These are phyloP conservation scores for Elysia chlorotica DNA, from an alignment of 1,140 invertebrate genomes.

Conservation along the genomic window DNA sequence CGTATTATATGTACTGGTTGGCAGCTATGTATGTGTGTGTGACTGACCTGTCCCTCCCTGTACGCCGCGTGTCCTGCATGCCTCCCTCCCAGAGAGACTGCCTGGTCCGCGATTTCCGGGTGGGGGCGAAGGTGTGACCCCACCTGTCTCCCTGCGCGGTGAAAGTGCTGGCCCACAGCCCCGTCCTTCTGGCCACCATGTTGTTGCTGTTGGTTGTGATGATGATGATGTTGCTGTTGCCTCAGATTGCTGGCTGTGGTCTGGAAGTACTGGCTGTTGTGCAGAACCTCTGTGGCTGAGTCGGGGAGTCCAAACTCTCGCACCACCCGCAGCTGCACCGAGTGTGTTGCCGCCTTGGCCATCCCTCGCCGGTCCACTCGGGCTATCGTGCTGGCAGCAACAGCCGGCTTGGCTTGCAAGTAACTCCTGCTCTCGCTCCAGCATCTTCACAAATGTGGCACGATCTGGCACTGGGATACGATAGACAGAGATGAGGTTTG, in stretches of 20 bases:
- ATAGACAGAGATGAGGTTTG: not conserved
- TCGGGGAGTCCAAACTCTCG: slow-evolving; percentile 94
- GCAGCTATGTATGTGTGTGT: too few species aligned
- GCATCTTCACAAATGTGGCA: slow-evolving; percentile 76
- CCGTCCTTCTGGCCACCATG: not conserved
- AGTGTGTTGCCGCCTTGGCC: slow-evolving; percentile 67
- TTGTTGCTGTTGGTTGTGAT: not conserved
- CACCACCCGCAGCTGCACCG: slow-evolving; percentile 85
- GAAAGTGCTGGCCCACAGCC: not conserved
- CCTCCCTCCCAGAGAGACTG: too few species aligned
- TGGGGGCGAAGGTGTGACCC: slow-evolving; percentile 20
- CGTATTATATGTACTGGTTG: too few species aligned
- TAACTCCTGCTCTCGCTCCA: slow-evolving; percentile 84
- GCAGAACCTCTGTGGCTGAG: slow-evolving; percentile 82
- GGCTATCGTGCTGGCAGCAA: slow-evolving; percentile 76
- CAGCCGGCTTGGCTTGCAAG: slow-evolving; percentile 78
- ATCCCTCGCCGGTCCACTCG: slow-evolving; percentile 74
- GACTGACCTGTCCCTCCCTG: too few species aligned
- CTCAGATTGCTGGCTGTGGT: slow-evolving; percentile 21
- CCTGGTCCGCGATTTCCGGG: too few species aligned
- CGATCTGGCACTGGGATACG: slow-evolving; percentile 72
- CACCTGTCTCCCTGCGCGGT: slow-evolving; percentile 9
- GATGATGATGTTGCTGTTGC: slow-evolving; percentile 8
- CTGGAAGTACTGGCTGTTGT: slow-evolving; percentile 62
- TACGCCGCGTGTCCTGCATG: too few species aligned